A percentile compares a stretch with the other conserved stretches of the same genome.
These are phyloP conservation scores for Syrrhaptes paradoxus DNA, from an alignment of 2,113 vertebrate species.

Conservation along the genomic window DNA sequence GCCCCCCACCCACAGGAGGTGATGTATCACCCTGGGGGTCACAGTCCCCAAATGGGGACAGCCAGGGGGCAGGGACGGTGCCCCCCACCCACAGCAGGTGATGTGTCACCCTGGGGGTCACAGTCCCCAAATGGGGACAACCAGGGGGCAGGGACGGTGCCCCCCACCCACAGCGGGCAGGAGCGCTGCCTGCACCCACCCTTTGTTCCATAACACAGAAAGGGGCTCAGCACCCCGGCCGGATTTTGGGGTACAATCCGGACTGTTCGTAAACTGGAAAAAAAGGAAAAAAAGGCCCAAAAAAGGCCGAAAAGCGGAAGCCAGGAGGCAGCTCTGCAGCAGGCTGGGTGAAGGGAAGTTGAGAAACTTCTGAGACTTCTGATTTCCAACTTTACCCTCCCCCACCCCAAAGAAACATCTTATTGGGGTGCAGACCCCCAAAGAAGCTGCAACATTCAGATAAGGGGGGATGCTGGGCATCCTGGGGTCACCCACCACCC, in stretches of 20 bases:
- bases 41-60: too few species aligned
- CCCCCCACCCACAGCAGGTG: too few species aligned
- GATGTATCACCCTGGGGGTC: too few species aligned
- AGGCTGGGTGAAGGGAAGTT: constrained; percentile 6
- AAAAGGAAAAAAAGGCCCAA: neutral
- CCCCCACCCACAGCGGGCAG: neutral
- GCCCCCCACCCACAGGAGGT: too few species aligned
- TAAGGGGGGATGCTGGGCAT: neutral
- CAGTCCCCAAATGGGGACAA: too few species aligned
- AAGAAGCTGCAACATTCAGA: neutral
- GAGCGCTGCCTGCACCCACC: too few species aligned
- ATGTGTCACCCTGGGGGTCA: too few species aligned
- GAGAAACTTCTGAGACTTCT: neutral
- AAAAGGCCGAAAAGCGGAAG: constrained; percentile 3
- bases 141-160: too few species aligned
- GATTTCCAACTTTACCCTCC: neutral
- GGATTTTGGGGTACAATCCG: too few species aligned
- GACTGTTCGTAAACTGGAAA: too few species aligned
- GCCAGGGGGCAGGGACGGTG: too few species aligned
- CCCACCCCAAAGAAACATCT: neutral
- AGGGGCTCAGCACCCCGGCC: neutral
- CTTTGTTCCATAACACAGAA: neutral
- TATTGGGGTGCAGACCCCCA: neutral
- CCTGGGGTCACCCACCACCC: neutral
- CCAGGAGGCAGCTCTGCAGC: neutral